Conservation (phyloP, 2,113 vertebrate genomes). For the Dasyornis broadbenti region DNA sequence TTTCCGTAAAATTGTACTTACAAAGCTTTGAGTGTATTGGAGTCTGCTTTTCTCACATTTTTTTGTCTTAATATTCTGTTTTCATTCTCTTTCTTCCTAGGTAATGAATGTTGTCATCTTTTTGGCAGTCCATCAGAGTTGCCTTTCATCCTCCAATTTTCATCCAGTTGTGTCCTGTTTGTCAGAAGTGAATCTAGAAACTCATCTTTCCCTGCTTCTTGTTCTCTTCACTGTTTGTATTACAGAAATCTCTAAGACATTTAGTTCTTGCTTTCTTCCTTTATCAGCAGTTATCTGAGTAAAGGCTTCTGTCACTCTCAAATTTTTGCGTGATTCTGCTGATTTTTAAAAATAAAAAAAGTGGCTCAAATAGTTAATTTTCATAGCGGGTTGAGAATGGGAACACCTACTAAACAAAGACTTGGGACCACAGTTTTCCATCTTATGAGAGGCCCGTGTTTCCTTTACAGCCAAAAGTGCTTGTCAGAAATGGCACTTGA, state of each 20-base stretch:
- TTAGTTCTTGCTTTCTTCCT: not conserved
- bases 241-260: not conserved
- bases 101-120: not conserved
- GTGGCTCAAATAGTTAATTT: not conserved
- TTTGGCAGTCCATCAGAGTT: not conserved
- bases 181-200: not conserved
- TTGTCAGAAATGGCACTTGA: slow-evolving; percentile 45
- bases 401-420: not conserved
- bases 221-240: not conserved
- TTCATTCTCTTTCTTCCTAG: not conserved
- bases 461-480: not conserved
- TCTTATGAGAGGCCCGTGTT: not conserved
- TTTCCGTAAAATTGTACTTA: not conserved
- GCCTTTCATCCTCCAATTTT: not conserved
- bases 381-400: not conserved
- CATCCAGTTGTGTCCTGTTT: not conserved
- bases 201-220: not conserved
- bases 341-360: not conserved
- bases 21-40: not conserved
- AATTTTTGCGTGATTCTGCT: not conserved
- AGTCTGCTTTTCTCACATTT: not conserved
- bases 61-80: not conserved
- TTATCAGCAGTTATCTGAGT: not conserved
- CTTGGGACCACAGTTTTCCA: not conserved
- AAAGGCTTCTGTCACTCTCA: not conserved